phyloP scores from a whole-genome alignment of 2,113 vertebrate genomes.

The Desmodus rotundus region DNA sequence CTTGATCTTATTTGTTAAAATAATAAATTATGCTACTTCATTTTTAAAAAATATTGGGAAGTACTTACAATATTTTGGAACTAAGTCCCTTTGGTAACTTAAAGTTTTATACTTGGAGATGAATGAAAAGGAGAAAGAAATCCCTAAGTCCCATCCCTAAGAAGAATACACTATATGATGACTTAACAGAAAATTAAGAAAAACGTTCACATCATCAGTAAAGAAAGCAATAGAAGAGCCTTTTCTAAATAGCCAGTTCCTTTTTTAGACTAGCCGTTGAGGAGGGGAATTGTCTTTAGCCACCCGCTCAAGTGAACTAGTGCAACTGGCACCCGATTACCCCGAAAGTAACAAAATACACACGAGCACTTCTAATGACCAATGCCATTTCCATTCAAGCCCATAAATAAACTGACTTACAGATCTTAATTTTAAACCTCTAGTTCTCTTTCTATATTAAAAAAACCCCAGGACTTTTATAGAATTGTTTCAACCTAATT shows the following conservation, averaged over 20 bases:
- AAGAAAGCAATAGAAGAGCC: neutral
- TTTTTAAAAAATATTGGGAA: neutral
- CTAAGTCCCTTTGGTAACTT: neutral
- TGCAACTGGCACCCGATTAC: neutral
- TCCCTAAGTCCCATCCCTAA: neutral
- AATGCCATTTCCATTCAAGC: neutral
- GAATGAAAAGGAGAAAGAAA: constrained; percentile 12
- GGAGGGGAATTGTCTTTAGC: neutral
- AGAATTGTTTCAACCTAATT: neutral
- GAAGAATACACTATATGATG: neutral
- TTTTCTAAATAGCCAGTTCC: neutral
- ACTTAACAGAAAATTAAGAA: neutral
- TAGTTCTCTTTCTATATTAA: neutral
- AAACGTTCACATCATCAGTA: neutral
- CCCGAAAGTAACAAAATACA: neutral
- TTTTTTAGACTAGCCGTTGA: neutral
- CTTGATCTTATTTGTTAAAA: neutral
- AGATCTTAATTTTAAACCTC: neutral
- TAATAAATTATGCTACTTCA: neutral
- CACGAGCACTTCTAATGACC: neutral
- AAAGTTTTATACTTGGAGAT: constrained; percentile 1
- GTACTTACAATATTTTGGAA: neutral
- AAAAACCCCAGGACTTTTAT: neutral
- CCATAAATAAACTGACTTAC: neutral
- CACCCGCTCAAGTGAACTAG: neutral